phyloP scores from a whole-genome alignment of 2,113 vertebrate genomes.

The Mesembrinibis cayennensis region DNA sequence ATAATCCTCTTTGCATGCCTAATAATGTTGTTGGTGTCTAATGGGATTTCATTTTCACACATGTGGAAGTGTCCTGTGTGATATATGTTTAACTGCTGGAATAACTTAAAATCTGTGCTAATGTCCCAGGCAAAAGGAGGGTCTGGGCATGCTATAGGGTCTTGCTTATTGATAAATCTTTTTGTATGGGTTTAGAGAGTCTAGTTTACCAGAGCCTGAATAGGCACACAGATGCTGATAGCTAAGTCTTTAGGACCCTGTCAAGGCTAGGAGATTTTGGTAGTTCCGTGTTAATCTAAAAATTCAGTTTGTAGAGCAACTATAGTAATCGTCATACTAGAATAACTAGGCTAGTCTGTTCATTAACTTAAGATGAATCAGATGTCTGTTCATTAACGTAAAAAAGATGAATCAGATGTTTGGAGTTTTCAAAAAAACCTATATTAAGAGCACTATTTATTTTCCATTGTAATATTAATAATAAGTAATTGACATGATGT shows the following conservation, averaged over 20 bases:
- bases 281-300: neutral
- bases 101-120: slow-evolving; percentile 78
- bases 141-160: slow-evolving; percentile 56
- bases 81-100: slow-evolving; percentile 44
- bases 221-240: slow-evolving; percentile 40
- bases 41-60: slow-evolving; percentile 68
- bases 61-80: slow-evolving; percentile 70
- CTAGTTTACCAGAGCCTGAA: slow-evolving; percentile 20
- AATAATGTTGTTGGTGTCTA: slow-evolving; percentile 68
- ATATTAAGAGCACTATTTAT: neutral
- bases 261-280: neutral
- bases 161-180: slow-evolving; percentile 74
- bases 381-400: neutral
- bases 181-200: slow-evolving; percentile 71
- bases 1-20: slow-evolving; percentile 46
- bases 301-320: neutral
- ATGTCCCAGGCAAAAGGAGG: slow-evolving; percentile 62
- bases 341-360: neutral
- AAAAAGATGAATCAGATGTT: neutral
- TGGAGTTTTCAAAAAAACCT: neutral
- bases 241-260: neutral
- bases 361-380: neutral
- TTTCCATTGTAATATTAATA: neutral
- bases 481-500: neutral
- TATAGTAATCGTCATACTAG: neutral